These are phyloP conservation scores for Acrobasis suavella DNA, from an alignment of 2,888 invertebrate species.

Conservation along the genomic window DNA sequence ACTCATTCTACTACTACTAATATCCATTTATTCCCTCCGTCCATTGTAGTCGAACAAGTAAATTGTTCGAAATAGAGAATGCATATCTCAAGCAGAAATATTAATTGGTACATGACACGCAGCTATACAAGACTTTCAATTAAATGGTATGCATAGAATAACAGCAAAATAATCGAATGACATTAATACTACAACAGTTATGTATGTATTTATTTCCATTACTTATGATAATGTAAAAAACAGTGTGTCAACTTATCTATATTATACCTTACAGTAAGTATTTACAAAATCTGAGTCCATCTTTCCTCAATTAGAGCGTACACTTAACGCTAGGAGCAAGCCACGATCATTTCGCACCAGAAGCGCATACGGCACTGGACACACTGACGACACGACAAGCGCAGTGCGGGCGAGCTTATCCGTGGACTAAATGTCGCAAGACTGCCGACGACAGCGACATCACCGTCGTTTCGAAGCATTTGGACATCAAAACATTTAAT, in stretches of 20 bases:
- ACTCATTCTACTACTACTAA: slow-evolving; percentile 53
- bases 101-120: slow-evolving; percentile 49
- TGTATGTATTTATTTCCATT: slow-evolving; percentile 69
- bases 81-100: slow-evolving; percentile 44
- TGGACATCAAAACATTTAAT: slow-evolving; percentile 46
- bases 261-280: slow-evolving; percentile 71
- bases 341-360: slow-evolving; percentile 49
- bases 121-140: slow-evolving; percentile 55
- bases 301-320: slow-evolving; percentile 73
- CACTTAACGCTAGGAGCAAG: slow-evolving; percentile 63
- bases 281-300: slow-evolving; percentile 72
- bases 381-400: slow-evolving; percentile 42
- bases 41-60: slow-evolving; percentile 37
- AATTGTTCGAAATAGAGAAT: slow-evolving; percentile 30
- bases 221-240: slow-evolving; percentile 81
- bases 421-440: slow-evolving; percentile 22
- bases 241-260: slow-evolving; percentile 74
- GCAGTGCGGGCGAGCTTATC: slow-evolving; percentile 30
- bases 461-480: slow-evolving; percentile 32
- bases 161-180: slow-evolving; percentile 71
- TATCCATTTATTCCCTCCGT: slow-evolving; percentile 58
- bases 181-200: slow-evolving; percentile 77
- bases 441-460: slow-evolving; percentile 22
- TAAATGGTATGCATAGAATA: slow-evolving; percentile 55
- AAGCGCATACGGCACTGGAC: slow-evolving; percentile 48